Percentiles rank a stretch among this genome's conserved stretches.
Conservation (phyloP, 2,113 vertebrate species). For the Eupsittula cactorum region DNA sequence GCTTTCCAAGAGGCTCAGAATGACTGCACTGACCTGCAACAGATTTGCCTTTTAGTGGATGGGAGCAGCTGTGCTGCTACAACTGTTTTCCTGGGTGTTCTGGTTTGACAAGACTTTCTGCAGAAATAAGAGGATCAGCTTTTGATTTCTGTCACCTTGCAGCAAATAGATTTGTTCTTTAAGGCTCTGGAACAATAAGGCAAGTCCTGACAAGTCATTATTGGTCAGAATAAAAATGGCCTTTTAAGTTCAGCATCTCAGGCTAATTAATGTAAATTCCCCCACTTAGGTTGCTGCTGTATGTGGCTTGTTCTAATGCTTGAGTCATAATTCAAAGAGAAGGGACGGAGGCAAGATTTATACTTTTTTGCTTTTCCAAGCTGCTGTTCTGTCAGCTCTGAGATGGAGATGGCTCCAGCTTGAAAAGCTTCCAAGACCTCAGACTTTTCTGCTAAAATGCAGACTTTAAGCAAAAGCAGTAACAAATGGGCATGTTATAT, state of each 20-base stretch:
- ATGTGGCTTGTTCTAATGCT: conserved; percentile 21
- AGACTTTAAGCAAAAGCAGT: background rate
- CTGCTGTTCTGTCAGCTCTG: background rate
- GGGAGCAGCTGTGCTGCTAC: background rate
- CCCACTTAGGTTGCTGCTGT: conserved; percentile 8
- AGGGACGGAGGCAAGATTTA: background rate
- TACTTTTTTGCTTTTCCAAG: background rate
- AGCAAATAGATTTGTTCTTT: conserved; percentile 20
- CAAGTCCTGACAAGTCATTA: conserved; percentile 37
- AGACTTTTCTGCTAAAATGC: background rate
- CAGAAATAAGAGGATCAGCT: conserved; percentile 20
- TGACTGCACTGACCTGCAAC: background rate
- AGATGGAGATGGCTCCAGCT: background rate
- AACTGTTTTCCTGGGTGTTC: background rate
- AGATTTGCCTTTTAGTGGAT: background rate
- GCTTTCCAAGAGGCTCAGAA: background rate
- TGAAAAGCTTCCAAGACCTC: background rate
- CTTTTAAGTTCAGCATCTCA: conserved; percentile 51
- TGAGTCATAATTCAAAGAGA: conserved; percentile 45
- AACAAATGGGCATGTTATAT: background rate
- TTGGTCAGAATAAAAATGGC: conserved; percentile 52
- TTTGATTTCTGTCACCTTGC: conserved; percentile 26
- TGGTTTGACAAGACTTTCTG: background rate
- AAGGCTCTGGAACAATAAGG: conserved; percentile 16
- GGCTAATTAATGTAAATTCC: conserved; percentile 54